phyloP scores from a whole-genome alignment of 2,113 vertebrate genomes.

The Pollachius pollachius region DNA sequence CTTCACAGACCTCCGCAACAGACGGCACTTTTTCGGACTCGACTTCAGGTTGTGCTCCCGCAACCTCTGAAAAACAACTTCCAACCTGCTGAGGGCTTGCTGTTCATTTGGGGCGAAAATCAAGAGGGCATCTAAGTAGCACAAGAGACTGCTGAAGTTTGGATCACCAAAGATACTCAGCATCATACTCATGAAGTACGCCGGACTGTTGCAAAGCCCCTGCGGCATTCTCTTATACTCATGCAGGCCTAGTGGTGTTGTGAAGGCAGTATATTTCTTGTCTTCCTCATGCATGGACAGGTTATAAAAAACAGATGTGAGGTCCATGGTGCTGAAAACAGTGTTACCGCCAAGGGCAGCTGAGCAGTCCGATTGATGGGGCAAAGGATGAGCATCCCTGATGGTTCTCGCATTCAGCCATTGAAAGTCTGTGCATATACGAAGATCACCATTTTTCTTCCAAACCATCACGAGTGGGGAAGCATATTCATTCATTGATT shows the following conservation, averaged over 20 bases:
- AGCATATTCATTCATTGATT: not conserved
- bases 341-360: conserved; percentile 8
- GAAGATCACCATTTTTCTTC: conserved; percentile 21
- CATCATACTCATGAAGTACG: conserved; percentile 31
- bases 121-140: conserved; percentile 28
- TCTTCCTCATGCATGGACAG: conserved; percentile 15
- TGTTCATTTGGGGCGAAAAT: too few species aligned
- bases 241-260: conserved; percentile 9
- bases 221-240: conserved; percentile 14
- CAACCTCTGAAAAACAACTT: too few species aligned
- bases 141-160: conserved; percentile 33
- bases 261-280: conserved; percentile 22
- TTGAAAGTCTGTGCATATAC: conserved; percentile 22
- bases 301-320: conserved; percentile 29
- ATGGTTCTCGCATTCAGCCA: conserved; percentile 16
- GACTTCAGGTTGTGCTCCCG: conserved; percentile 19
- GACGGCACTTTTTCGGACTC: conserved; percentile 14
- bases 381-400: conserved; percentile 20
- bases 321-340: too few species aligned
- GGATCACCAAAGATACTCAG: conserved; percentile 28
- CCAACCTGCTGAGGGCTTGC: too few species aligned
- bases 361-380: conserved; percentile 19
- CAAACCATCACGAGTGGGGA: conserved; percentile 2
- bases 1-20: conserved; percentile 18
- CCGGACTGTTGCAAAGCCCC: conserved; percentile 15